Evolutionary conservation across 2,888 invertebrate species (phyloP).

Genomic region (Saturnia pavonia): DNA sequence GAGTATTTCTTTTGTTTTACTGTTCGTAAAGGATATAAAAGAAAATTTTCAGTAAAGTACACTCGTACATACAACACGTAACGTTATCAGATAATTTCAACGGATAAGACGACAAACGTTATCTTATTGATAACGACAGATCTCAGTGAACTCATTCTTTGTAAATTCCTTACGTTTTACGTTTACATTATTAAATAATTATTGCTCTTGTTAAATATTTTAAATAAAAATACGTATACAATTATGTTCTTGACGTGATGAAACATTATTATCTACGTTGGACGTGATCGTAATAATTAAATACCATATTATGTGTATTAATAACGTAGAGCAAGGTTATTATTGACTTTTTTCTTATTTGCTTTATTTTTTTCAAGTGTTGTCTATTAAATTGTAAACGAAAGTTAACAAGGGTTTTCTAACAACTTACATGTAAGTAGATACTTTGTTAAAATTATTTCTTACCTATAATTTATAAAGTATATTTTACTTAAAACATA

Average conservation of each 20-base stretch:
- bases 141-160: conserved; percentile 55
- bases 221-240: background rate
- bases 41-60: conserved; percentile 12
- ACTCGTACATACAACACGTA: conserved; percentile 17
- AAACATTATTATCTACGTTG: background rate
- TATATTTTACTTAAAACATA: no score
- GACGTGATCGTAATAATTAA: background rate
- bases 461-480: no score
- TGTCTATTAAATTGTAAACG: background rate
- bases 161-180: conserved; percentile 40
- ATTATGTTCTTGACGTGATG: background rate
- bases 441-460: background rate
- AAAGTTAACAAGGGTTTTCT: background rate
- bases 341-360: no score
- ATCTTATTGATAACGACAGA: conserved; percentile 68
- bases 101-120: conserved; percentile 62
- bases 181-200: conserved; percentile 19
- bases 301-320: background rate
- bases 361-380: no score
- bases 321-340: no score
- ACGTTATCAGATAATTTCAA: conserved; percentile 63
- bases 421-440: background rate
- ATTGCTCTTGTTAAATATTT: background rate
- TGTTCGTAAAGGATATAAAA: conserved; percentile 5
- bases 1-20: background rate